phyloP scores from a whole-genome alignment of 2,888 invertebrate genomes.

The Athrips mouffetella region DNA sequence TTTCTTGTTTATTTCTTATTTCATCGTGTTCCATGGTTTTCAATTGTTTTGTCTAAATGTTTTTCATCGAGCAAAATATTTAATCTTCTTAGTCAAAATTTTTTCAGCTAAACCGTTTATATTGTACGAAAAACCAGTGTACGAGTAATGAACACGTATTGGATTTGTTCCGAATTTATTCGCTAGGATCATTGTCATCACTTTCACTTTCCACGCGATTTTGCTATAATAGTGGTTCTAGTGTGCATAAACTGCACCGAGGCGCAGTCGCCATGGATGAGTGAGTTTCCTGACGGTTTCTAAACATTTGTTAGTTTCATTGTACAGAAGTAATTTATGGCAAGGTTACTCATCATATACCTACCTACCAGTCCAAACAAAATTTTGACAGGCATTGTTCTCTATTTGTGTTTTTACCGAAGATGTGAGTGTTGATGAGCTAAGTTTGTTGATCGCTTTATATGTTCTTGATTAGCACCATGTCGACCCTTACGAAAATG shows the following conservation, averaged over 20 bases:
- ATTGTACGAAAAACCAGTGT: slow-evolving; percentile 64
- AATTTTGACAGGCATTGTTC: slow-evolving; percentile 51
- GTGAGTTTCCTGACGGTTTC: slow-evolving; percentile 64
- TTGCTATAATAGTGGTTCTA: slow-evolving; percentile 60
- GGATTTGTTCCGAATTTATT: slow-evolving; percentile 76
- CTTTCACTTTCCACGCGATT: slow-evolving; percentile 75
- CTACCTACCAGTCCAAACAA: too few species aligned
- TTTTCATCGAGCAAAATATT: slow-evolving; percentile 72
- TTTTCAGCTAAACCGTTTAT: slow-evolving; percentile 67
- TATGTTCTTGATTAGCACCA: slow-evolving; percentile 50
- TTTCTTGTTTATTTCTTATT: slow-evolving; percentile 76
- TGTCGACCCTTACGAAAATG: slow-evolving; percentile 80
- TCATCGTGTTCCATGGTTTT: slow-evolving; percentile 71
- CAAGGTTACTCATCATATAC: slow-evolving; percentile 67
- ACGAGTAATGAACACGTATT: slow-evolving; percentile 78
- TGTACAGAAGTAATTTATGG: slow-evolving; percentile 54
- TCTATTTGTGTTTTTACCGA: slow-evolving; percentile 25
- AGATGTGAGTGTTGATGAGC: not conserved
- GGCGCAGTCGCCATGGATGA: slow-evolving; percentile 72
- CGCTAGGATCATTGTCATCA: slow-evolving; percentile 76
- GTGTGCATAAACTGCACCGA: slow-evolving; percentile 51
- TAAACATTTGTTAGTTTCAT: slow-evolving; percentile 48
- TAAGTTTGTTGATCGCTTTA: not conserved
- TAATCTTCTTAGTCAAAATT: slow-evolving; percentile 72
- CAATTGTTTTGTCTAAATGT: slow-evolving; percentile 76